Evolutionary conservation across 2,797 vertebrate genomes (phyloP).

Genomic region (Neosilurus mollespiculum): DNA sequence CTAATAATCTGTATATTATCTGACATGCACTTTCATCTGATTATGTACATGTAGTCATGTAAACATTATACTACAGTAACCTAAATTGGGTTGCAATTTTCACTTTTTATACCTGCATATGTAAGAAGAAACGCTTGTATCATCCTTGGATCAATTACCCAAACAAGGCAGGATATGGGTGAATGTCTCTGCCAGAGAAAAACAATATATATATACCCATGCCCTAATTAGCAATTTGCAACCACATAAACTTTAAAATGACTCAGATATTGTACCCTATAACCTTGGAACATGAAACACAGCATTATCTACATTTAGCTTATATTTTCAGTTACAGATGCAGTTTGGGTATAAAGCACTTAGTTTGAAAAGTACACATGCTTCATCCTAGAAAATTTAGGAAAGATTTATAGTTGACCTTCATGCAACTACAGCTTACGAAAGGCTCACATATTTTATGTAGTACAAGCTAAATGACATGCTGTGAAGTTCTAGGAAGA

Average conservation of each 20-base stretch:
- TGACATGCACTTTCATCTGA: background rate
- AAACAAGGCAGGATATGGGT: no score
- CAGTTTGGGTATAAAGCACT: background rate
- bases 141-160: background rate
- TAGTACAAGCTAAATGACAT: conserved; percentile 9
- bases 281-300: background rate
- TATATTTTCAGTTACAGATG: background rate
- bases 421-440: background rate
- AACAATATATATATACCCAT: no score
- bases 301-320: background rate
- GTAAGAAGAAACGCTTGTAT: background rate
- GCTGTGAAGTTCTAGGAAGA: conserved; percentile 6
- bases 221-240: background rate
- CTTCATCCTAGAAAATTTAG: background rate
- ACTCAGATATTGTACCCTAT: background rate
- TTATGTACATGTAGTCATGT: no score
- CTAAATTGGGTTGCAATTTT: background rate
- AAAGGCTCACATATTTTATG: background rate
- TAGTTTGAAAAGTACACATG: background rate
- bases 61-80: background rate
- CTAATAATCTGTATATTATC: background rate
- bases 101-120: background rate
- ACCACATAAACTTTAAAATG: background rate
- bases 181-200: no score
- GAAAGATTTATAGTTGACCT: background rate